Evolutionary conservation across 2,888 invertebrate genomes (phyloP).

Genomic region (Anoplius nigerrimus): DNA sequence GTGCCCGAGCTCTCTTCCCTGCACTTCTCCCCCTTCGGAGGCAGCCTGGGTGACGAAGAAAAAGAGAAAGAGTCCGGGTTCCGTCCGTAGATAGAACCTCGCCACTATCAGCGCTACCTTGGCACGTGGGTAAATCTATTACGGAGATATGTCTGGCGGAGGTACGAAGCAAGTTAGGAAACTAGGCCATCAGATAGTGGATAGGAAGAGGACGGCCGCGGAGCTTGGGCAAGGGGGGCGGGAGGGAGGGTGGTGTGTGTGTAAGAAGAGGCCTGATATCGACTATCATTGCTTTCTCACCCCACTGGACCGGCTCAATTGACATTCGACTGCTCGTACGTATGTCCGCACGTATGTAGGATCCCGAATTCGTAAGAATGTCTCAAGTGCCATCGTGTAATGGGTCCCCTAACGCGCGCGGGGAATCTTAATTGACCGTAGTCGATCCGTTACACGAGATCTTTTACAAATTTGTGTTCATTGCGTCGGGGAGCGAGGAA

Average conservation of each 20-base stretch:
- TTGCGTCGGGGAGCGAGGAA: too few species aligned
- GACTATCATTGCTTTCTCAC: constrained; percentile 42
- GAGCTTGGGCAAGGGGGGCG: constrained; percentile 35
- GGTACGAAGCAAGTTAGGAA: constrained; percentile 54
- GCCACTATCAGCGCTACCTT: constrained; percentile 35
- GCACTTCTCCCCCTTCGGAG: too few species aligned
- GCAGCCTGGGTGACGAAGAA: too few species aligned
- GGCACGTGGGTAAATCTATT: constrained; percentile 54
- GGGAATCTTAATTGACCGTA: too few species aligned
- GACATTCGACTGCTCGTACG: constrained; percentile 18
- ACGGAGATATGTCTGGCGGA: constrained; percentile 47
- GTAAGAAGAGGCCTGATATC: too few species aligned
- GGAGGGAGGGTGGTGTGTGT: too few species aligned
- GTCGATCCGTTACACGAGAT: too few species aligned
- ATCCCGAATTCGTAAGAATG: too few species aligned
- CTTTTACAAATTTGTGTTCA: too few species aligned
- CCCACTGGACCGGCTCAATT: constrained; percentile 29
- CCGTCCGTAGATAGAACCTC: constrained; percentile 35
- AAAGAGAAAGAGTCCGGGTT: not conserved
- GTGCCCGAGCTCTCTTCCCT: too few species aligned
- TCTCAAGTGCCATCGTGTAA: too few species aligned
- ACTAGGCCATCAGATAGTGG: constrained; percentile 56
- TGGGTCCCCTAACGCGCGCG: not conserved
- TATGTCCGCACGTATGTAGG: not conserved
- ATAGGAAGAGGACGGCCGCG: constrained; percentile 29